A percentile compares a stretch with the other conserved stretches of the same genome.
Evolutionary conservation across 2,113 vertebrate genomes (phyloP).

Genomic region (Hippolais icterina): DNA sequence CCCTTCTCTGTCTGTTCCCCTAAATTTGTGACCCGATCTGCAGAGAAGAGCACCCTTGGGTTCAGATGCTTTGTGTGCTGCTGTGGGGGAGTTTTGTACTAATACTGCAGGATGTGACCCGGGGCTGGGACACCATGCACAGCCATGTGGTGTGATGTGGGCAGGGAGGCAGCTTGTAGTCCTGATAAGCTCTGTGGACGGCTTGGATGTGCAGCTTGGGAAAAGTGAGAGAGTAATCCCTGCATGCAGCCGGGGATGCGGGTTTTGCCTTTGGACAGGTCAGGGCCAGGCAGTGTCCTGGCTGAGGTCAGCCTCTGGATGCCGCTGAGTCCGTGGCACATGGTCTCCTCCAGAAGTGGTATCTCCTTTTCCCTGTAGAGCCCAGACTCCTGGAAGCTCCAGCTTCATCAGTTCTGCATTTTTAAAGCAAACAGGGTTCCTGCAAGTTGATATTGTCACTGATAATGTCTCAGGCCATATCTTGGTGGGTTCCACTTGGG

Average conservation of each 20-base stretch:
- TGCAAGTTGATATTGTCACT: not conserved
- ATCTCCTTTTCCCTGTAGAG: not conserved
- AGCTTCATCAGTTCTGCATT: not conserved
- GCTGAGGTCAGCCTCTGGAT: not conserved
- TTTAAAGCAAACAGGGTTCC: not conserved
- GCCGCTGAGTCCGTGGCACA: fast-evolving
- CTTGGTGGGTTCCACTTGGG: not conserved
- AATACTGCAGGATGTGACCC: not conserved
- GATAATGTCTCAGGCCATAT: not conserved
- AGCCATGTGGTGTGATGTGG: fast-evolving
- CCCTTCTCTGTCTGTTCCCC: not conserved
- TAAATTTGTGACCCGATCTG: not conserved
- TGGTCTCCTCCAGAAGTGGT: not conserved
- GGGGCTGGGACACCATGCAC: not conserved
- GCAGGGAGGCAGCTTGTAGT: not conserved
- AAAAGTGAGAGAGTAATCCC: not conserved
- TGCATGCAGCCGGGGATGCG: fast-evolving
- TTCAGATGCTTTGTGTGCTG: not conserved
- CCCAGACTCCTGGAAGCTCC: not conserved
- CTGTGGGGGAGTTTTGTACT: not conserved
- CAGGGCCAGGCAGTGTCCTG: fast-evolving
- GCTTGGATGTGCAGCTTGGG: not conserved
- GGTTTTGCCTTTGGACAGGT: fast-evolving
- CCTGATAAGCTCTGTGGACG: not conserved
- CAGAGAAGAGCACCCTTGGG: not conserved